Percentiles rank a stretch among this genome's conserved stretches.
Evolutionary conservation across 1,140 invertebrate genomes (phyloP).

Genomic region (Nasonia longicornis): DNA sequence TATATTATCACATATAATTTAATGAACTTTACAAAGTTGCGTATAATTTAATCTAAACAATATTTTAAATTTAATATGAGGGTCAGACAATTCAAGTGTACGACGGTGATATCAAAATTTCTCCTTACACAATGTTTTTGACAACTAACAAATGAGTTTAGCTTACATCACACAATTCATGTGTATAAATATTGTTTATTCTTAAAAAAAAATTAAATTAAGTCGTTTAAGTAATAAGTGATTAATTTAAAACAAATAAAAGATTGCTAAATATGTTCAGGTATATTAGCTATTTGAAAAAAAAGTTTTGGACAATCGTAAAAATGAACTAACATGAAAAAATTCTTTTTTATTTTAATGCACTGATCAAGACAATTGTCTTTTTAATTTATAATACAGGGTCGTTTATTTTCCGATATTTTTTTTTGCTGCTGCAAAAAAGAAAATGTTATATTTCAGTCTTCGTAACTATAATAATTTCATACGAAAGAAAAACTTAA

Average conservation of each 20-base stretch:
- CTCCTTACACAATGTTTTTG: not conserved
- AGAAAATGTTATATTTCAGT: too few species aligned
- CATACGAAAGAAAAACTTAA: not conserved
- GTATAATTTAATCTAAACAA: not conserved
- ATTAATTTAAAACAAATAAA: not conserved
- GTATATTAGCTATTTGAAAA: not conserved
- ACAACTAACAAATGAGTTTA: not conserved
- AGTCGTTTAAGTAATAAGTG: not conserved
- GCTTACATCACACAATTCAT: not conserved
- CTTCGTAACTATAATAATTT: too few species aligned
- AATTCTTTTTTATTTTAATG: conserved; percentile 13
- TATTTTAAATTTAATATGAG: not conserved
- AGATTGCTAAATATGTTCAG: not conserved
- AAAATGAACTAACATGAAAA: not conserved
- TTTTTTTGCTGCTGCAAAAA: not conserved
- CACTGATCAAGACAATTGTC: not conserved
- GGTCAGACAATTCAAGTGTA: not conserved
- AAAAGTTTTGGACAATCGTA: not conserved
- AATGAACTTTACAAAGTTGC: not conserved
- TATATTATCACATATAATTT: not conserved
- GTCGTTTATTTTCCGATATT: not conserved
- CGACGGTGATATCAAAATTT: not conserved
- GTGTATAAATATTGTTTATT: not conserved
- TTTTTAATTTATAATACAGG: not conserved
- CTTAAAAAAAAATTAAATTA: not conserved